Evolutionary conservation across 2,797 vertebrate species (phyloP), one percentile per base, ranked within the genome.

Genomic region (Onychomys torridus): DNA sequence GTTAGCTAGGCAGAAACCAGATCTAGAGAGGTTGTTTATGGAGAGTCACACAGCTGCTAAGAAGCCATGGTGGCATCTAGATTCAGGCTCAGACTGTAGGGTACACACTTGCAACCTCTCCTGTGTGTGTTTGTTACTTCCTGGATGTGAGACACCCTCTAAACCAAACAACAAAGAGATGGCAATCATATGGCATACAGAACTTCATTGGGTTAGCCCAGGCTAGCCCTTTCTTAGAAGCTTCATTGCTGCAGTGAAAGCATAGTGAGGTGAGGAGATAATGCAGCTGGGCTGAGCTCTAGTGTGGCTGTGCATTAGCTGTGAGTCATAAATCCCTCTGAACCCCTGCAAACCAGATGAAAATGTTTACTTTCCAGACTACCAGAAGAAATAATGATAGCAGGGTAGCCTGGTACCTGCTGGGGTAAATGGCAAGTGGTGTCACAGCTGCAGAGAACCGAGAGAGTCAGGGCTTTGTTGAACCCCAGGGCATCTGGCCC

Each of bases 1-100:
- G 57, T 32, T 32, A 55, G 16, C 34, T 52, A 52, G 61, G 25
- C 61, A 92, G 37, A 93, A 69, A 59, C 3, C 3, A 19, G 27
- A 75, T 27, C 46, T 37, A 71, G 92, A 93, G 82, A 97, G 34
- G 16, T 83, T 57, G 34, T 59, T 55, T 93, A 10, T 34, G 2
- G 83, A 85, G 75, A 81, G 82, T 40, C 90, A 91, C 75, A 67
- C 9, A 34, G 63, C 71, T 86, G 40, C 6, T 27, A 43, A 90
- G 73, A 71, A 90, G 90, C 90, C 46, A 32, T 0, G 0, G 9
- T 29, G 25, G 69, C 21, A 29, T 46, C 71, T 40, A 88, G 57
- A 69, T 27, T 27, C 59, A 52, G 63, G 5, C 46, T 94, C 61
- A 27, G 69, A 63, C 75, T 57, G 13, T 57, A 27, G 16, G 14